These are phyloP conservation scores for Oreohelix idahoensis DNA, from an alignment of 1,140 invertebrate species.

Conservation along the genomic window DNA sequence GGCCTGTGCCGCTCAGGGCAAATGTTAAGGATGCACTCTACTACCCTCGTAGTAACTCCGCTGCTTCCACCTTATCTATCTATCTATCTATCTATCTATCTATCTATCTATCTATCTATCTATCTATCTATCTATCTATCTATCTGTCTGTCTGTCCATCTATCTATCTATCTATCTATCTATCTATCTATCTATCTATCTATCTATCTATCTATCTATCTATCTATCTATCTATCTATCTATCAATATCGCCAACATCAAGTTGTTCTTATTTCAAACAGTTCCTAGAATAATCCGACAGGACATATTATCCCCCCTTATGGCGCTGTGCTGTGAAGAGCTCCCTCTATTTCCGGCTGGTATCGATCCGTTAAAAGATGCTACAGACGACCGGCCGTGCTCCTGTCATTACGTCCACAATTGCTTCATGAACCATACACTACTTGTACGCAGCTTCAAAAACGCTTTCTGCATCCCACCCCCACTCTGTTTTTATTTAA, in stretches of 20 bases:
- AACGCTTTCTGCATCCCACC: too few species aligned
- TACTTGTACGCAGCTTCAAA: too few species aligned
- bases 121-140: background rate
- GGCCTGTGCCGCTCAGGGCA: too few species aligned
- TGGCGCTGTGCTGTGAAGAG: slow-evolving; percentile 27
- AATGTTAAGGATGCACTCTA: too few species aligned
- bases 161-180: background rate
- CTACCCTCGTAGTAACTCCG: too few species aligned
- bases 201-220: background rate
- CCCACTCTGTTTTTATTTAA: too few species aligned
- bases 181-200: background rate
- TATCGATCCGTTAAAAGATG: too few species aligned
- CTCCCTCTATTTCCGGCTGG: slow-evolving; percentile 35
- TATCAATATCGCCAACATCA: background rate
- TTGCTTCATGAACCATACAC: too few species aligned
- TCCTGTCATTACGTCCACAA: too few species aligned
- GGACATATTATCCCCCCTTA: slow-evolving; percentile 23
- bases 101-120: background rate
- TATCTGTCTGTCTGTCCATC: too few species aligned
- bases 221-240: background rate
- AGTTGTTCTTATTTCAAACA: slow-evolving; percentile 28
- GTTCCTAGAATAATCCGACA: slow-evolving; percentile 26
- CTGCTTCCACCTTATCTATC: too few species aligned
- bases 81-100: background rate
- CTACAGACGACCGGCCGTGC: too few species aligned